Base-by-base conservation (phyloP, 2,113 vertebrate genomes). In the Pangasianodon hypophthalmus region DNA sequence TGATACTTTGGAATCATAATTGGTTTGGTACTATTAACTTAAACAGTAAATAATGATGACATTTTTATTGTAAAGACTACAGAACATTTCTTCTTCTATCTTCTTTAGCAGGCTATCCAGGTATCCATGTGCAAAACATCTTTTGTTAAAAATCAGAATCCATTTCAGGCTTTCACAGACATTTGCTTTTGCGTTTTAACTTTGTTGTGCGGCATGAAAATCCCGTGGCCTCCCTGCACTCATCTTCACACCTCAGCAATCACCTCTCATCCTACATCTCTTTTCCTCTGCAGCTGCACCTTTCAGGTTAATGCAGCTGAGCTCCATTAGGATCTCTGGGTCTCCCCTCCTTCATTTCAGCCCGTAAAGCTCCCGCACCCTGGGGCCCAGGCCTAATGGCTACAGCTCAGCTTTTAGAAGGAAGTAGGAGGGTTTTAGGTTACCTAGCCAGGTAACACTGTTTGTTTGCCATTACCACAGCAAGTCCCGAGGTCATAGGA, bases 391-490 rank as follows among this genome's bases (percentile, higher is more conserved):
- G 81, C 69, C 88, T 91, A 83, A 91, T 92, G 93, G 44, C 54
- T 93, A 46, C 14, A 64, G 67, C 2, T 89, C 87, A 89, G 92
- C 89, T 87, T 92, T 94, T 93, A 91, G 86, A 58, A 92, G 95
- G 96, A 96, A 95, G 91, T 92, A 54, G 85, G 75, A 54, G 67
- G 79, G 67, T 95, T 94, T 96, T 95, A 89, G 89, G 93, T 96
- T 96, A 96, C 96, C 94, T 95, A 92, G 56, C 89, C 94, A 96
- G 95, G 95, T 96, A 95, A 95, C 93, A 92, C 91, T 83, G 88
- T 96, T 96, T 96, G 94, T 96, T 96, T 96, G 94, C 93, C n/a
- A 89, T 93, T 93, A 92, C 90, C 93, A 92, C 90, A 85, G 91
- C 89, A 58, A 91, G 92, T 94, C 92, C 91, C 91, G 94, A 93